These are phyloP conservation scores for Catostylus mosaicus DNA, from an alignment of 30 jellyfish, hydroid and myxozoan genomes.

Conservation along the genomic window DNA sequence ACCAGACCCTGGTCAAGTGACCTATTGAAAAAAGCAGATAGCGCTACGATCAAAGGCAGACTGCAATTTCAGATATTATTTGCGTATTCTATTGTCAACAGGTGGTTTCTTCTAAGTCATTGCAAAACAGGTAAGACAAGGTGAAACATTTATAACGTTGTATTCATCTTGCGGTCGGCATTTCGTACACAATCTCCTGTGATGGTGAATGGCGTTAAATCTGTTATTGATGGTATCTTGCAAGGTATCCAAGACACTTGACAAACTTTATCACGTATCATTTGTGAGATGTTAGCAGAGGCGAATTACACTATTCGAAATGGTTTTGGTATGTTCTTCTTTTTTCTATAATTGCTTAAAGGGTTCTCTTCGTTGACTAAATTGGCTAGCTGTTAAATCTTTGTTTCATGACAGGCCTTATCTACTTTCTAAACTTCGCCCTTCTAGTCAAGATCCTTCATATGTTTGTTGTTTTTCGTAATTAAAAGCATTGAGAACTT, in stretches of 20 bases:
- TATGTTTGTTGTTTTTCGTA: no score
- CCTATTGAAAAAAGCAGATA: no score
- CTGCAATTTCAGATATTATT: background rate
- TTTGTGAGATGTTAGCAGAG: no score
- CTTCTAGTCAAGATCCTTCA: no score
- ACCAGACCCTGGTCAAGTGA: no score
- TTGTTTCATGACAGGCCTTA: no score
- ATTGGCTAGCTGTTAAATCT: no score
- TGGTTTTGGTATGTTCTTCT: background rate
- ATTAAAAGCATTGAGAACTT: no score
- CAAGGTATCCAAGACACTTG: background rate
- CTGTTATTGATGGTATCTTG: background rate
- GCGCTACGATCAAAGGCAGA: constrained; percentile 6
- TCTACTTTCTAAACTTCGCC: no score
- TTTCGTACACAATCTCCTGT: background rate
- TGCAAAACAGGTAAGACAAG: background rate
- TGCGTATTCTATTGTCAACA: background rate
- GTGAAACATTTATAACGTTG: background rate
- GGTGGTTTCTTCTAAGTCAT: background rate
- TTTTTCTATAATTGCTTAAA: no score
- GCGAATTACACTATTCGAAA: background rate
- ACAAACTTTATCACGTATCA: background rate
- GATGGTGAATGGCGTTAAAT: background rate
- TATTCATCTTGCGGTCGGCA: background rate
- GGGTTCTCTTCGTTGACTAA: no score